Percentiles rank a stretch among this genome's conserved stretches.
These are phyloP conservation scores for Enteromius radiatus DNA, from an alignment of 2,797 vertebrate genomes.

Conservation along the genomic window DNA sequence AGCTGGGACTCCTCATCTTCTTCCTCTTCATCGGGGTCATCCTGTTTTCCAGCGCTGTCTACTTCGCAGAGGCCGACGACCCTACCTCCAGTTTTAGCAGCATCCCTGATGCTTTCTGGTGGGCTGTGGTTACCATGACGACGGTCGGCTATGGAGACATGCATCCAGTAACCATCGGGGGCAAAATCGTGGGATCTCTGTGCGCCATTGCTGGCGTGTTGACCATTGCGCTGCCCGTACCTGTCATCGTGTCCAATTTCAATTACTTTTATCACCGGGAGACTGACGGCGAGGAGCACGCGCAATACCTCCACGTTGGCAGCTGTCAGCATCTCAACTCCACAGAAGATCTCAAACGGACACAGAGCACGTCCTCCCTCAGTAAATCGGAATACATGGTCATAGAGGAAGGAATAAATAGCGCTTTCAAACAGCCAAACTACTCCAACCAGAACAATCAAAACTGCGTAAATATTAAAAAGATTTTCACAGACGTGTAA, in stretches of 20 bases:
- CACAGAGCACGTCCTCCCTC: conserved; percentile 90
- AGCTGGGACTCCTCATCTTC: conserved; percentile 94
- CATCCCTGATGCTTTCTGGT: conserved; percentile 99
- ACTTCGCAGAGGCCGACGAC: conserved; percentile 96
- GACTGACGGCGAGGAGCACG: conserved; percentile 95
- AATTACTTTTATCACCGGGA: conserved; percentile 99
- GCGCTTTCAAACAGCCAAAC: conserved; percentile 86
- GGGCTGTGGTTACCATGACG: conserved; percentile 99
- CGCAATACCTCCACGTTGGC: conserved; percentile 86
- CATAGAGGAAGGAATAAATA: conserved; percentile 90
- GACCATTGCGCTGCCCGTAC: conserved; percentile 95
- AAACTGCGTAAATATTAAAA: conserved; percentile 94
- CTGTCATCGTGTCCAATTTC: conserved; percentile 98
- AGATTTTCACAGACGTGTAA: conserved; percentile 97
- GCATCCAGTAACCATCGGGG: conserved; percentile 97
- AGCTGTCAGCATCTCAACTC: conserved; percentile 92
- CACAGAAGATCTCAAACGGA: conserved; percentile 86
- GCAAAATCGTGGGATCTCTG: conserved; percentile 95
- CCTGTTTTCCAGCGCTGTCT: conserved; percentile 96
- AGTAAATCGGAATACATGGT: conserved; percentile 96
- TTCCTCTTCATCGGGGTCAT: conserved; percentile 99
- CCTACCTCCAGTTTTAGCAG: conserved; percentile 93
- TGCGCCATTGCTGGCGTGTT: conserved; percentile 97
- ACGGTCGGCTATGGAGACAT: conserved; percentile 98
- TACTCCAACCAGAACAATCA: conserved; percentile 89